Evolutionary conservation across 2,113 vertebrate genomes (phyloP).

Genomic region (Microcebus murinus): DNA sequence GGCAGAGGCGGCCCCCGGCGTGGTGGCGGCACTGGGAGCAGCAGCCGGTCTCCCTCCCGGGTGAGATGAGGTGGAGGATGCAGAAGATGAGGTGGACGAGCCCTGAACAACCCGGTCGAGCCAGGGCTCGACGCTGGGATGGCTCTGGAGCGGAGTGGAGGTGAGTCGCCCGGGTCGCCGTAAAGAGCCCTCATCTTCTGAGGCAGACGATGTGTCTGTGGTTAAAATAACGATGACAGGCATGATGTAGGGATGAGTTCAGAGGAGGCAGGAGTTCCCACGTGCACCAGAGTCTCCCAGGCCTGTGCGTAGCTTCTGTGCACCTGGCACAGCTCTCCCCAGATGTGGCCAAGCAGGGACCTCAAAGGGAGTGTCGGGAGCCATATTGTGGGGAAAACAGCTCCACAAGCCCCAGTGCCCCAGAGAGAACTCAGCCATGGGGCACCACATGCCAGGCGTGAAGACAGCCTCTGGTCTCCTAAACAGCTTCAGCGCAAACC

Average conservation of each 20-base stretch:
- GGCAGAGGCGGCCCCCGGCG: slow-evolving; percentile 86
- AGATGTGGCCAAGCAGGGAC: background rate
- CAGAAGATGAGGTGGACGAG: slow-evolving; percentile 98
- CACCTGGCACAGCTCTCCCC: background rate
- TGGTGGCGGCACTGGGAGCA: slow-evolving; percentile 84
- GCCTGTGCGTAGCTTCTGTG: background rate
- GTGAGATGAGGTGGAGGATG: slow-evolving; percentile 98
- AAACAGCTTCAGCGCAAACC: background rate
- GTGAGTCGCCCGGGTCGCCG: slow-evolving; percentile 92
- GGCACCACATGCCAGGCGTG: background rate
- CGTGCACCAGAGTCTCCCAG: background rate
- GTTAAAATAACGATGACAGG: slow-evolving; percentile 87
- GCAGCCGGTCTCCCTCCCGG: slow-evolving; percentile 92
- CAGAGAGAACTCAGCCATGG: background rate
- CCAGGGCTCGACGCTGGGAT: slow-evolving; percentile 94
- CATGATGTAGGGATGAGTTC: slow-evolving; percentile 74
- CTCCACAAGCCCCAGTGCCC: background rate
- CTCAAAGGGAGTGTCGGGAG: background rate
- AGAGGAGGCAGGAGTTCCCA: background rate
- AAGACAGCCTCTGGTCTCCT: background rate
- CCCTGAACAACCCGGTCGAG: slow-evolving; percentile 96
- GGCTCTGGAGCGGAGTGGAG: slow-evolving; percentile 92
- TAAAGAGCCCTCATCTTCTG: slow-evolving; percentile 98
- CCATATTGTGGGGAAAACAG: background rate
- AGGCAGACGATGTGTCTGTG: slow-evolving; percentile 99